A percentile compares a stretch with the other conserved stretches of the same genome.
Conservation (phyloP, 2,888 invertebrate genomes). For the Aleiodes leptofemur region DNA sequence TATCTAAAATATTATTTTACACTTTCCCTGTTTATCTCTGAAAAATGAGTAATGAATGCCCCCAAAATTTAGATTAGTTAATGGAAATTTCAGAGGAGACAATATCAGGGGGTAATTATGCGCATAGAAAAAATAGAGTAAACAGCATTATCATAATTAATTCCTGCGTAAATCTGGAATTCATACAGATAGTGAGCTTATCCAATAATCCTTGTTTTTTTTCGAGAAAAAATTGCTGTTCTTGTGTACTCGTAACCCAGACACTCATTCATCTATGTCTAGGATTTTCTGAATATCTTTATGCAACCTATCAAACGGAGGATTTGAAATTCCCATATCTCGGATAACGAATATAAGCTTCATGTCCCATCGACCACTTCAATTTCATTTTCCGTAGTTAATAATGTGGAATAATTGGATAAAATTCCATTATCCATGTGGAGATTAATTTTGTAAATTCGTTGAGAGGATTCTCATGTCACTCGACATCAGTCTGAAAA, state of each 20-base stretch:
- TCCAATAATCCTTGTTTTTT: constrained; percentile 36
- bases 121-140: not conserved
- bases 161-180: constrained; percentile 18
- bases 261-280: constrained; percentile 24
- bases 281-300: not conserved
- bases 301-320: not conserved
- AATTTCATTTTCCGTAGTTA: too few species aligned
- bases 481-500: too few species aligned
- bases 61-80: not conserved
- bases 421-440: too few species aligned
- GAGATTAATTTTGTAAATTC: too few species aligned
- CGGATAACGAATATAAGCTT: too few species aligned
- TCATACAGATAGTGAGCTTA: constrained; percentile 23
- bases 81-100: not conserved
- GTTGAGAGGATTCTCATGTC: too few species aligned
- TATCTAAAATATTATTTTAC: too few species aligned
- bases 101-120: constrained; percentile 7
- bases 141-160: not conserved
- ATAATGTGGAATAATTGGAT: too few species aligned
- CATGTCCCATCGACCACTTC: too few species aligned
- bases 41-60: too few species aligned
- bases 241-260: constrained; percentile 36
- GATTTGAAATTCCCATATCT: too few species aligned
- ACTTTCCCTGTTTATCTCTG: too few species aligned
- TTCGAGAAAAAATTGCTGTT: constrained; percentile 31